phyloP scores from a whole-genome alignment of 1,140 invertebrate genomes.

The Lerema accius region DNA sequence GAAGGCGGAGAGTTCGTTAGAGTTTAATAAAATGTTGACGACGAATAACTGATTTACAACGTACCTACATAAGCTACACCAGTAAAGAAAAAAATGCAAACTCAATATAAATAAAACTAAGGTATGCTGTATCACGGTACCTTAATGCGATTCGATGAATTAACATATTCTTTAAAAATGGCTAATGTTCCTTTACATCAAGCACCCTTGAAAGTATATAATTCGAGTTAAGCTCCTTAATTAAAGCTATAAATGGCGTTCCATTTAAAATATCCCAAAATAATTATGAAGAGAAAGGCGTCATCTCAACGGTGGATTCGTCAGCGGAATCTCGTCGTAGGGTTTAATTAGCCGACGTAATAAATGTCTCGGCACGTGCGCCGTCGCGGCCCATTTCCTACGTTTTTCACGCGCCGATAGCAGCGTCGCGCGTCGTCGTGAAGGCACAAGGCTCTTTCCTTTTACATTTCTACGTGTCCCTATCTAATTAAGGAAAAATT shows the following conservation, averaged over 20 bases:
- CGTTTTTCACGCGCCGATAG: conserved; percentile 72
- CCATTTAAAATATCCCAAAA: conserved; percentile 60
- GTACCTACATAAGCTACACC: too few species aligned
- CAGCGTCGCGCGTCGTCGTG: conserved; percentile 41
- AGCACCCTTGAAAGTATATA: conserved; percentile 7
- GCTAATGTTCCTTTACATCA: background rate
- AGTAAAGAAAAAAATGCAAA: too few species aligned
- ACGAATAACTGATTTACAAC: too few species aligned
- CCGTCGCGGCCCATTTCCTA: conserved; percentile 72
- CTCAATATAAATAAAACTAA: background rate
- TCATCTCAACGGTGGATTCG: conserved; percentile 49
- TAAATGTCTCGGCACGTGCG: conserved; percentile 77
- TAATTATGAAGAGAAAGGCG: conserved; percentile 63
- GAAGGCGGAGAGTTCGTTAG: too few species aligned
- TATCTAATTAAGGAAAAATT: conserved; percentile 1
- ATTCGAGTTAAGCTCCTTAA: conserved; percentile 18
- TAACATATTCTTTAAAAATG: background rate
- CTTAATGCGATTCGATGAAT: conserved; percentile 27
- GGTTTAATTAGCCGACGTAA: conserved; percentile 75
- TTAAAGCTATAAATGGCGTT: conserved; percentile 35
- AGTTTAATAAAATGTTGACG: too few species aligned
- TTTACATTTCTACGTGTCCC: background rate
- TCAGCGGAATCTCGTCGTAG: conserved; percentile 63
- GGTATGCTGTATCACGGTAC: conserved; percentile 7
- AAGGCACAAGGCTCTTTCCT: background rate